These are phyloP conservation scores for Thaumetopoea pityocampa DNA, from an alignment of 1,140 invertebrate genomes.

Conservation along the genomic window DNA sequence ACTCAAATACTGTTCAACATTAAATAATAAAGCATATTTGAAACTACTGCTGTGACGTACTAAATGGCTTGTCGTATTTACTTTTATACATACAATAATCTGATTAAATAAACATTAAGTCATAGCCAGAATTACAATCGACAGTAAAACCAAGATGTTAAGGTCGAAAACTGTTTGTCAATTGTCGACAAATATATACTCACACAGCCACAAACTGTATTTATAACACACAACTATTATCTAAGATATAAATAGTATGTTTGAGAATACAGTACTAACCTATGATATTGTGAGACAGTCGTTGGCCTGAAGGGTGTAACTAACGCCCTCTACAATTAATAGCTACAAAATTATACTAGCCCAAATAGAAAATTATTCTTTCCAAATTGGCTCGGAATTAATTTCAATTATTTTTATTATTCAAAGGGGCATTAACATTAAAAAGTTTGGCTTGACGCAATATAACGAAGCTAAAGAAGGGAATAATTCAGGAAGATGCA, in stretches of 20 bases:
- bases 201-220: constrained; percentile 15
- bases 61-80: too few species aligned
- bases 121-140: too few species aligned
- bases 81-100: too few species aligned
- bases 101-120: too few species aligned
- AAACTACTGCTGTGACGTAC: too few species aligned
- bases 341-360: constrained; percentile 20
- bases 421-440: constrained; percentile 4
- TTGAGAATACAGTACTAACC: constrained; percentile 24
- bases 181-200: not conserved
- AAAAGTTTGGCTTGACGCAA: constrained; percentile 12
- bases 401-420: constrained; percentile 23
- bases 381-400: constrained; percentile 50
- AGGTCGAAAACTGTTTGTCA: constrained; percentile 6
- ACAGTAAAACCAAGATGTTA: not conserved
- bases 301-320: constrained; percentile 21
- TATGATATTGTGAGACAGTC: constrained; percentile 39
- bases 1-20: too few species aligned
- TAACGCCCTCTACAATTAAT: constrained; percentile 12
- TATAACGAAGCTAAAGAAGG: constrained; percentile 9
- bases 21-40: too few species aligned
- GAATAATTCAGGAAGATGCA: constrained; percentile 15
- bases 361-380: constrained; percentile 26
- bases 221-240: constrained; percentile 15
- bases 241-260: constrained; percentile 19